These are phyloP conservation scores for Eumeta japonica DNA, from an alignment of 1,140 invertebrate genomes.

Conservation along the genomic window DNA sequence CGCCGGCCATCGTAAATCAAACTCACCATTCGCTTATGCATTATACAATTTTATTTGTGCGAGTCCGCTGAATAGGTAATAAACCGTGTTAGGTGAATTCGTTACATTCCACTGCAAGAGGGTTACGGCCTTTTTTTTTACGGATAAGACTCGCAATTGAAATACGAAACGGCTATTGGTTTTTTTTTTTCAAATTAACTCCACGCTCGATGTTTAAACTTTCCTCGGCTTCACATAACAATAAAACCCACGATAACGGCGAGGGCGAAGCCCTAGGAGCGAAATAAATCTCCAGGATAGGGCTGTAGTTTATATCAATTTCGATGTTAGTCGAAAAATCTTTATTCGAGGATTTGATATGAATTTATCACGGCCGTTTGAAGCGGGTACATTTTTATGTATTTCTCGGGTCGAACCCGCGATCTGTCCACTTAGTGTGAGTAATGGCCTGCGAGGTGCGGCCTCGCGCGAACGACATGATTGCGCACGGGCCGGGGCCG, in stretches of 20 bases:
- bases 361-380: slow-evolving; percentile 58
- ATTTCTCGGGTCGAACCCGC: slow-evolving; percentile 56
- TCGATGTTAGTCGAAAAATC: slow-evolving; percentile 57
- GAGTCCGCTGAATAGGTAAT: slow-evolving; percentile 55
- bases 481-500: too few species aligned
- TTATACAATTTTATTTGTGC: slow-evolving; percentile 59
- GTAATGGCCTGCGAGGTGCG: slow-evolving; percentile 58
- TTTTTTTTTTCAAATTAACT: too few species aligned
- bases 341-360: slow-evolving; percentile 57
- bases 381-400: slow-evolving; percentile 57
- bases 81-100: slow-evolving; percentile 53
- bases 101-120: too few species aligned
- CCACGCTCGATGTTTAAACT: too few species aligned
- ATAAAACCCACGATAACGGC: too few species aligned
- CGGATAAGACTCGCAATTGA: too few species aligned
- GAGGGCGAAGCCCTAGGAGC: too few species aligned
- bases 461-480: too few species aligned
- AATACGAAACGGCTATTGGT: too few species aligned
- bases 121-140: too few species aligned
- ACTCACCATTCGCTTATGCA: slow-evolving; percentile 54
- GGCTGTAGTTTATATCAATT: slow-evolving; percentile 60
- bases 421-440: slow-evolving; percentile 59
- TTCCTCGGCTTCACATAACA: too few species aligned
- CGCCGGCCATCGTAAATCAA: slow-evolving; percentile 54
- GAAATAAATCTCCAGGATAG: too few species aligned